Base-by-base conservation (phyloP, 2,888 invertebrate genomes). In the Platerodrilus igneus region DNA sequence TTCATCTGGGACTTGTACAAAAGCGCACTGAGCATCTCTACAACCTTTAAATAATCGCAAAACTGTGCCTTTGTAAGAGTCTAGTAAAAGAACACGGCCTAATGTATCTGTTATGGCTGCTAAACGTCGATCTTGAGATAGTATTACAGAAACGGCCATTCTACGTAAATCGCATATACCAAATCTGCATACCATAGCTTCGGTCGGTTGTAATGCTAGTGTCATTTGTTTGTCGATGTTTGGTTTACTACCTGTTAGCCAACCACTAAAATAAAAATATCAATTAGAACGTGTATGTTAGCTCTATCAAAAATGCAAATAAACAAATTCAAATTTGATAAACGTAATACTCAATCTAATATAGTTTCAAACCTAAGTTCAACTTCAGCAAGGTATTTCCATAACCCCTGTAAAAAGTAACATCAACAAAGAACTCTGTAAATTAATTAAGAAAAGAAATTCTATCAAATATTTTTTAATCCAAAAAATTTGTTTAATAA, bases 31-130 rank as follows among this genome's bases (percentile, higher is more conserved):
- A 0, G 96, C 95, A 63, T 96, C 92, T 32, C 96, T 76, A 66
- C 93, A 97, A 3, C 97, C 96, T 72, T 96, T 96, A 78, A 94
- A 93, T 60, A 95, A 81, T 33, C 91, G 76, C 21, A 94, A 69
- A 14, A 87, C 80, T 34, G 86, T 75, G 1, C 93, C 91, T 50
- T 78, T 78, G 29, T 75, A 75, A 8, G 88, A 80, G 67, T 97
- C 94, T 18, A 97, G 69, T 9, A 99, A 72, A 25, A 86, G 78
- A 0, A 97, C 86, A 39, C 97, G 77, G 15, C 95, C 95, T 58
- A 90, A 77, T 52, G 80, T 81, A 67, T 97, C 97, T 0, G 86
- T 78, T 23, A 91, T 74, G 0, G 85, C 88, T 0, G 88, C 88
- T 3, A 93, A 71, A 17, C 80, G 77, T 41, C 83, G 77, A 64